Evolutionary conservation across 2,797 vertebrate species (phyloP).

Genomic region (Sebastolobus altivelis): DNA sequence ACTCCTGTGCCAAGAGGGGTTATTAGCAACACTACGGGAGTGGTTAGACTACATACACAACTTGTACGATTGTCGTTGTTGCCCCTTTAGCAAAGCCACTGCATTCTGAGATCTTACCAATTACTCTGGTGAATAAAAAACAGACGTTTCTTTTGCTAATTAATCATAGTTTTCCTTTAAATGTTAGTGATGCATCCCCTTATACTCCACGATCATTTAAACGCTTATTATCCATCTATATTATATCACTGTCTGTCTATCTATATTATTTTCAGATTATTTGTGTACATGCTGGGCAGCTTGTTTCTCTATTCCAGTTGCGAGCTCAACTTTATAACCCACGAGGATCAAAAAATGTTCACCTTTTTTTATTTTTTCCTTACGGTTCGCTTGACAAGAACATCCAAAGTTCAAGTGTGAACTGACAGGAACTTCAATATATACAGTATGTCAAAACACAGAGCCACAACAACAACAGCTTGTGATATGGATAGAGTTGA

Average conservation of each 20-base stretch:
- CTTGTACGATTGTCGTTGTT: background rate
- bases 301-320: background rate
- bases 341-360: background rate
- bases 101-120: background rate
- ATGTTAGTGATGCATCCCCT: background rate
- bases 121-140: background rate
- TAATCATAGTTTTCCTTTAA: background rate
- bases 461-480: conserved; percentile 37
- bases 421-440: conserved; percentile 35
- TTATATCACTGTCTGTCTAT: background rate
- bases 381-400: conserved; percentile 22
- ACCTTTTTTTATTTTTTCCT: conserved; percentile 13
- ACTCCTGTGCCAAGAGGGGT: background rate
- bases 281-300: background rate
- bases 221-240: background rate
- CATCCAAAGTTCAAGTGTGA: conserved; percentile 44
- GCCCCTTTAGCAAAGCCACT: background rate
- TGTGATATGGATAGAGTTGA: conserved; percentile 62
- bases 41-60: background rate
- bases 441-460: conserved; percentile 28
- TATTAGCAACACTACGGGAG: background rate
- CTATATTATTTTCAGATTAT: background rate
- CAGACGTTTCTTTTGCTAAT: background rate
- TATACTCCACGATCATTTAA: background rate
- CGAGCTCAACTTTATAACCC: background rate